phyloP scores from a whole-genome alignment of 2,797 vertebrate species.

The Meda fulgida region DNA sequence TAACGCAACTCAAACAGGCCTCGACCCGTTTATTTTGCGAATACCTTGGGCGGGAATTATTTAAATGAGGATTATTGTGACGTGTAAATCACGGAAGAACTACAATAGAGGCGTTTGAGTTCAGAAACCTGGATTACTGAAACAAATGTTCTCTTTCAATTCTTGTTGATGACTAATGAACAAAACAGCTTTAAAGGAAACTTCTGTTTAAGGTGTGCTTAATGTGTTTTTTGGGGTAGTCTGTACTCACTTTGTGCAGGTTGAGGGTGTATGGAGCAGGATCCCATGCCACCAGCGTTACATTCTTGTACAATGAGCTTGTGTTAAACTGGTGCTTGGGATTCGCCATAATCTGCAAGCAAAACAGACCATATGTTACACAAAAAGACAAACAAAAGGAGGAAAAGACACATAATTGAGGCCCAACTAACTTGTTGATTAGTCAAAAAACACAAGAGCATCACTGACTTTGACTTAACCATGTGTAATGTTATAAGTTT shows the following conservation, averaged over 20 bases:
- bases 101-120: no score
- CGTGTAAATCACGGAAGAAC: no score
- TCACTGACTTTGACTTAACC: neutral
- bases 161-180: neutral
- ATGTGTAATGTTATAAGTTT: neutral
- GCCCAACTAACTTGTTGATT: neutral
- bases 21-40: no score
- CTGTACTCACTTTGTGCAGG: conserved; percentile 85
- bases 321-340: conserved; percentile 88
- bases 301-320: conserved; percentile 93
- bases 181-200: neutral
- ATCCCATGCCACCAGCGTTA: conserved; percentile 95
- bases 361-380: conserved; percentile 6
- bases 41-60: no score
- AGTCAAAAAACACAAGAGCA: neutral
- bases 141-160: neutral
- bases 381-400: neutral
- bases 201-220: neutral
- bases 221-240: neutral
- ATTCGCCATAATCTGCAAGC: conserved; percentile 87
- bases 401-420: neutral
- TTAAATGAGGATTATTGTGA: no score
- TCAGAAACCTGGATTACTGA: neutral
- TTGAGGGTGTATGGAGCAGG: conserved; percentile 93
- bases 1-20: no score